Percentiles rank a stretch among this genome's conserved stretches.
Evolutionary conservation across 2,113 vertebrate species (phyloP).

Genomic region (Sturnira hondurensis): DNA sequence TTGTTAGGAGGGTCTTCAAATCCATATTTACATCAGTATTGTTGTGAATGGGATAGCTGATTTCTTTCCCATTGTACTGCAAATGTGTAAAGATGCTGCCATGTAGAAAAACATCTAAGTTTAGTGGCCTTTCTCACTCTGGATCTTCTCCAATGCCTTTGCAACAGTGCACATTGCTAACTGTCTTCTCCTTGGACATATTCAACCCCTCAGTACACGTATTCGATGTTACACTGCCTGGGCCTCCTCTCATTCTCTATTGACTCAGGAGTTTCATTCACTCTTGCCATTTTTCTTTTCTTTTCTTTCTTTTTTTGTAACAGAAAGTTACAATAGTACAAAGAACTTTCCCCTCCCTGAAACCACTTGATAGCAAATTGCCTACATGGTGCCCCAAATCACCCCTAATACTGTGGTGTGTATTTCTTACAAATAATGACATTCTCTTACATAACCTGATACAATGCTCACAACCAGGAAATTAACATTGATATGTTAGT

Average conservation of each 20-base stretch:
- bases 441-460: neutral
- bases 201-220: neutral
- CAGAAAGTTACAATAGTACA: neutral
- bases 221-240: neutral
- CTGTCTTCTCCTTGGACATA: neutral
- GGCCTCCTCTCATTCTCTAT: neutral
- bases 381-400: neutral
- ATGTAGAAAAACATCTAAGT: neutral
- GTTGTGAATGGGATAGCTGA: neutral
- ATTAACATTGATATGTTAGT: neutral
- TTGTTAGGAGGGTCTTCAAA: neutral
- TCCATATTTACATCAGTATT: neutral
- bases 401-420: neutral
- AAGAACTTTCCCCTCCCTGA: neutral
- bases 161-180: neutral
- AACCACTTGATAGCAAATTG: neutral
- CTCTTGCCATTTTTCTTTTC: neutral
- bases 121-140: neutral
- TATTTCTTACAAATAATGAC: neutral
- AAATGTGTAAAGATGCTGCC: neutral
- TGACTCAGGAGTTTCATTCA: neutral
- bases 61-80: neutral
- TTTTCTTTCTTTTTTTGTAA: slow-evolving; percentile 11
- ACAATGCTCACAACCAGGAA: neutral
- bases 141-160: neutral